Percentiles rank a stretch among this genome's conserved stretches.
Evolutionary conservation across 2,888 invertebrate species (phyloP).

Genomic region (Phyto melanocephala): DNA sequence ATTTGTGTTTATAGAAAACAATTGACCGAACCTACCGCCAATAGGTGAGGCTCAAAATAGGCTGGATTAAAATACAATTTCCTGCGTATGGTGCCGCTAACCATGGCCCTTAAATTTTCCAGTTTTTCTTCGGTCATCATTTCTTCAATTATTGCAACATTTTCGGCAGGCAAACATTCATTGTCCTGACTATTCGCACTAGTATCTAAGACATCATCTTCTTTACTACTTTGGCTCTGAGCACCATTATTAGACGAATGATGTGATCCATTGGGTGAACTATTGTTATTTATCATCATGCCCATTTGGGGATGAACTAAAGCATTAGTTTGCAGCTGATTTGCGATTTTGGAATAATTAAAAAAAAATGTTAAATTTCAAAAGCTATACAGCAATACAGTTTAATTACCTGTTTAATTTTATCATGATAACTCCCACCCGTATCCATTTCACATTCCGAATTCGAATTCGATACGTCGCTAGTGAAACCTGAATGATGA

Average conservation of each 20-base stretch:
- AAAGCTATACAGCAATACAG: neutral
- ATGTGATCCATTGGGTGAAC: conserved; percentile 68
- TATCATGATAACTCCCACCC: conserved; percentile 69
- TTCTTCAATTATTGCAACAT: conserved; percentile 91
- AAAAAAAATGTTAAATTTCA: neutral
- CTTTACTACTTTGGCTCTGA: conserved; percentile 65
- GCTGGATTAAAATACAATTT: conserved; percentile 94
- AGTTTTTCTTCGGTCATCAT: conserved; percentile 83
- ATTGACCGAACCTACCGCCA: conserved; percentile 82
- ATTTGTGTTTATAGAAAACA: neutral
- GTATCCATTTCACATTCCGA: conserved; percentile 83
- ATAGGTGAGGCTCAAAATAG: conserved; percentile 92
- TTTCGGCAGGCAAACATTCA: conserved; percentile 89
- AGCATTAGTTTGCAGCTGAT: conserved; percentile 83
- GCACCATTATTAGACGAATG: conserved; percentile 58
- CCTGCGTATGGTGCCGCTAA: conserved; percentile 85
- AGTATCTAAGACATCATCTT: conserved; percentile 68
- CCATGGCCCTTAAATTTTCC: conserved; percentile 83
- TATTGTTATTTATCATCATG: conserved; percentile 59
- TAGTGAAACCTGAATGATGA: conserved; percentile 79
- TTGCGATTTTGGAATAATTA: conserved; percentile 66
- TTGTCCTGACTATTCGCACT: conserved; percentile 77
- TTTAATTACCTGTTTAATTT: conserved; percentile 75
- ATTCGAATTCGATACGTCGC: conserved; percentile 82
- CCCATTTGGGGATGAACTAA: conserved; percentile 83